Evolutionary conservation across 2,888 invertebrate species (phyloP).

Genomic region (Podotricha telesiphe): DNA sequence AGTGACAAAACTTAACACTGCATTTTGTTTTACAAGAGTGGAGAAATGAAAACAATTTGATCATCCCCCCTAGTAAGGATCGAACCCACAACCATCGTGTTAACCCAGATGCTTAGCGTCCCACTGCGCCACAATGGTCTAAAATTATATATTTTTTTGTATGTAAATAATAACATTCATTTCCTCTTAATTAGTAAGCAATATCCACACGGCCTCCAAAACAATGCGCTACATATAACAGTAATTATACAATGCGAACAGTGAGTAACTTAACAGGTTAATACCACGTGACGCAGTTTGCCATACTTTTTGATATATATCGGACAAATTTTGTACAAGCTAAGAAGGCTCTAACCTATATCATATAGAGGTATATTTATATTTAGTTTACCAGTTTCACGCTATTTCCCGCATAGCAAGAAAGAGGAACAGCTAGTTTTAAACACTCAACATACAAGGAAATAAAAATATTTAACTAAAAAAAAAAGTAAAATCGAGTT

Average conservation of each 20-base stretch:
- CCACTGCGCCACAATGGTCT: neutral
- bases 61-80: neutral
- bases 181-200: constrained; percentile 31
- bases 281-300: constrained; percentile 43
- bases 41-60: too few species aligned
- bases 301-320: constrained; percentile 7
- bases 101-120: neutral
- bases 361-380: too few species aligned
- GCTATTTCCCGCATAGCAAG: too few species aligned
- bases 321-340: neutral
- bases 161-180: constrained; percentile 17
- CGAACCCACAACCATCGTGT: neutral
- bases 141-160: neutral
- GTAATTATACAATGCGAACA: constrained; percentile 45
- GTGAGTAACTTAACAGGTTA: constrained; percentile 49
- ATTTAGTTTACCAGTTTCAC: too few species aligned
- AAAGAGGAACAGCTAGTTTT: too few species aligned
- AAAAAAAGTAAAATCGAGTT: too few species aligned
- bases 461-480: too few species aligned
- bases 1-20: too few species aligned
- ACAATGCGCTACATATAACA: constrained; percentile 42
- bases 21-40: too few species aligned
- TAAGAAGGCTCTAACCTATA: too few species aligned
- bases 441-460: too few species aligned
- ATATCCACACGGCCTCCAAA: constrained; percentile 36